These are phyloP conservation scores for Lasiommata megera DNA, from an alignment of 2,888 invertebrate genomes.

Conservation along the genomic window DNA sequence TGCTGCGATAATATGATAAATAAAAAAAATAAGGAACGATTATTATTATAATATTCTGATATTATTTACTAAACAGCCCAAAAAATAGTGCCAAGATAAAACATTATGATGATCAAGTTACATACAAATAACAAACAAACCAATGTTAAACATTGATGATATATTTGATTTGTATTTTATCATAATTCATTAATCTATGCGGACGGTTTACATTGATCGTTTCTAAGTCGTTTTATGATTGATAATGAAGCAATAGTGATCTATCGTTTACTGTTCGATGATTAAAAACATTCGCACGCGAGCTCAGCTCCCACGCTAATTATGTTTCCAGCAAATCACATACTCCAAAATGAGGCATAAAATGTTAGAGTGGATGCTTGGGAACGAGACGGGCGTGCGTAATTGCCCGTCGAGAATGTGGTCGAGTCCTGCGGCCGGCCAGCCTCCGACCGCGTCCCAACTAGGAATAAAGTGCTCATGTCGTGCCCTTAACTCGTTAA, in stretches of 20 bases:
- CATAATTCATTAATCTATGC: not conserved
- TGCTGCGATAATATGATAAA: no score
- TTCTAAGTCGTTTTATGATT: conserved; percentile 7
- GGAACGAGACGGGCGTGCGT: conserved; percentile 71
- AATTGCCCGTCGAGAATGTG: conserved; percentile 77
- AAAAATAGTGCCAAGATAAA: not conserved
- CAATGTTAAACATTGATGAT: not conserved
- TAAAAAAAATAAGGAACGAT: no score
- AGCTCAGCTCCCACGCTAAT: conserved; percentile 71
- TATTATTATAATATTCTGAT: no score
- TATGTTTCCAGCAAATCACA: conserved; percentile 75
- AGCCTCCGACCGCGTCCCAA: conserved; percentile 62
- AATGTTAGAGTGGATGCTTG: conserved; percentile 70
- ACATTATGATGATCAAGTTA: not conserved
- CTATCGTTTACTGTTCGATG: conserved; percentile 10
- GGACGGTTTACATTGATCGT: not conserved
- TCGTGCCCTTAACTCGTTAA: conserved; percentile 68
- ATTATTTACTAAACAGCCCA: no score
- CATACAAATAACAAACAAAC: not conserved
- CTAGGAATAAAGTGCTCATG: conserved; percentile 70
- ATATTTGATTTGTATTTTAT: not conserved
- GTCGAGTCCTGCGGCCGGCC: conserved; percentile 65
- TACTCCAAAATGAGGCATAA: conserved; percentile 74
- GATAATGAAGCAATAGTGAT: conserved; percentile 12
- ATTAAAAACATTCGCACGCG: conserved; percentile 49